Percentiles rank a stretch among this genome's conserved stretches.
Evolutionary conservation across 1,140 invertebrate species (phyloP).

Genomic region (Himalopsyche phryganea): DNA sequence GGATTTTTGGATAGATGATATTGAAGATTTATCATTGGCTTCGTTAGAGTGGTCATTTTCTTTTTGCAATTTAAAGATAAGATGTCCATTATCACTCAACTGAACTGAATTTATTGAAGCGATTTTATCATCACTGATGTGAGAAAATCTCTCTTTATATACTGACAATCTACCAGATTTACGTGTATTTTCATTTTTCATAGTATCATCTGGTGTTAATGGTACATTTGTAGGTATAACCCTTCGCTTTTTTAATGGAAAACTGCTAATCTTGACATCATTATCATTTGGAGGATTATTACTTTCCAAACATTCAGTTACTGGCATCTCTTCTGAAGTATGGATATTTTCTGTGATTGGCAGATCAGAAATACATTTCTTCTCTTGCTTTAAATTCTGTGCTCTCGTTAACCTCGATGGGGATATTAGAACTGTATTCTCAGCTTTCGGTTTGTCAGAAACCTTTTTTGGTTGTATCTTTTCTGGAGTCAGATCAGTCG

Average conservation of each 20-base stretch:
- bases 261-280: neutral
- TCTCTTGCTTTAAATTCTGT: too few species aligned
- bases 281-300: neutral
- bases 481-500: too few species aligned
- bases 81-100: slow-evolving; percentile 31
- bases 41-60: neutral
- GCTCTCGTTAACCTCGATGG: too few species aligned
- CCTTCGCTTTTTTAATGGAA: slow-evolving; percentile 20
- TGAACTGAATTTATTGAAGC: slow-evolving; percentile 24
- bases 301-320: neutral
- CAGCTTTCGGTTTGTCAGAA: too few species aligned
- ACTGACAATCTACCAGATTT: slow-evolving; percentile 13
- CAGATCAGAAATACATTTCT: too few species aligned
- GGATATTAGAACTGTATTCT: too few species aligned
- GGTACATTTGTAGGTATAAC: neutral
- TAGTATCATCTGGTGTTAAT: neutral
- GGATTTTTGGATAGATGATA: too few species aligned
- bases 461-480: too few species aligned
- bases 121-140: slow-evolving; percentile 12
- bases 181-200: slow-evolving; percentile 2
- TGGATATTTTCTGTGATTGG: too few species aligned
- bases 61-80: slow-evolving; percentile 31
- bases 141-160: neutral
- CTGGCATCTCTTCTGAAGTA: neutral
- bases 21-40: too few species aligned